These are phyloP conservation scores for Antechinus stuartii DNA, from an alignment of 2,113 vertebrate species.

Conservation along the genomic window DNA sequence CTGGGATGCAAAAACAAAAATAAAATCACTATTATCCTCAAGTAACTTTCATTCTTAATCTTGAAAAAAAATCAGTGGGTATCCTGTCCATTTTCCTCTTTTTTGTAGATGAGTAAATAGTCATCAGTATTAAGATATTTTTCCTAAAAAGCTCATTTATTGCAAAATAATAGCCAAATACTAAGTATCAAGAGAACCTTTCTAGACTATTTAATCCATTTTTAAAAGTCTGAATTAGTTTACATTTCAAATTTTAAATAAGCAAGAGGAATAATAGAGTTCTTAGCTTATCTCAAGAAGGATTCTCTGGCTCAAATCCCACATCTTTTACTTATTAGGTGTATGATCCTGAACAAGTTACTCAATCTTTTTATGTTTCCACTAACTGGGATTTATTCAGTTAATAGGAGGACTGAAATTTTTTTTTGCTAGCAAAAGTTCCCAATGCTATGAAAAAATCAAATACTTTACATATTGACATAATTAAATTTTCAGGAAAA, in stretches of 20 bases:
- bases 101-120: not conserved
- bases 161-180: not conserved
- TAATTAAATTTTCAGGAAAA: not conserved
- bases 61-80: not conserved
- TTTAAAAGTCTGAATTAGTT: not conserved
- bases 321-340: not conserved
- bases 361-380: not conserved
- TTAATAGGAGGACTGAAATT: not conserved
- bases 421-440: not conserved
- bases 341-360: not conserved
- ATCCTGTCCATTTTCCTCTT: not conserved
- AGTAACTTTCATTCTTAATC: not conserved
- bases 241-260: not conserved
- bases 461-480: not conserved
- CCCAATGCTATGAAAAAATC: not conserved
- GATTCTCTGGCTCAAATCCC: not conserved
- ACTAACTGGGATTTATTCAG: not conserved
- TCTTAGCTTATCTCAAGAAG: not conserved
- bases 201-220: not conserved
- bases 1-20: not conserved
- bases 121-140: not conserved
- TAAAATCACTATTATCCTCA: not conserved
- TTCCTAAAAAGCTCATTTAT: not conserved
- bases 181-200: not conserved
- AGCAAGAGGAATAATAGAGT: not conserved